phyloP scores from a whole-genome alignment of 2,113 vertebrate genomes.

The Elaphurus davidianus region DNA sequence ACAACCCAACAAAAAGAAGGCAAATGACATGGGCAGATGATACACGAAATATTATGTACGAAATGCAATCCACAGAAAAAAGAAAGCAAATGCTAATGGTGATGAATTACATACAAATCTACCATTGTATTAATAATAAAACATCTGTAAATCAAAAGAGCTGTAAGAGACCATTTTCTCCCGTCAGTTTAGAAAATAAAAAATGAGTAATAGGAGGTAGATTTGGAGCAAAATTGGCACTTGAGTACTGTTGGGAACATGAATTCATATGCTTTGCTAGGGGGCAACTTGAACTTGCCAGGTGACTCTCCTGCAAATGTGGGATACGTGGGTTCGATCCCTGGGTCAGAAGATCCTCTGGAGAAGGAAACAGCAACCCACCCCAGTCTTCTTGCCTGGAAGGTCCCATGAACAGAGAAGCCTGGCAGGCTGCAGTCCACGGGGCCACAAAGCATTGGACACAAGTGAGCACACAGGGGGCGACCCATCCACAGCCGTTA shows the following conservation, averaged over 20 bases:
- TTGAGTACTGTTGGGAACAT: not conserved
- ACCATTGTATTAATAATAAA: not conserved
- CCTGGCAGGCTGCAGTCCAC: not conserved
- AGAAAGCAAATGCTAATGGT: not conserved
- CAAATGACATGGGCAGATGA: not conserved
- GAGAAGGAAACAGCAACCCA: not conserved
- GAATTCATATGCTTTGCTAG: not conserved
- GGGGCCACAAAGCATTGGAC: not conserved
- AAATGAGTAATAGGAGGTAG: not conserved
- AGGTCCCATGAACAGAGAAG: not conserved
- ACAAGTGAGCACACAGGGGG: no score
- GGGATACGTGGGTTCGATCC: not conserved
- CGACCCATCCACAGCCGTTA: not conserved
- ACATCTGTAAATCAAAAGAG: constrained; percentile 35
- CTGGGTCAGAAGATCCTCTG: not conserved
- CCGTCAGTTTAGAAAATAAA: not conserved
- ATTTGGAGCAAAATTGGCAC: not conserved
- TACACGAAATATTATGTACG: not conserved
- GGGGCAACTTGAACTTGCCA: not conserved
- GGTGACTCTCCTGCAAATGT: not conserved
- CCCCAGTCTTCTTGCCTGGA: not conserved
- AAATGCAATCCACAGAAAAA: not conserved
- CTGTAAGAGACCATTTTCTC: not conserved
- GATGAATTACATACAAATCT: not conserved
- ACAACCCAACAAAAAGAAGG: not conserved